A percentile compares a stretch with the other conserved stretches of the same genome.
These are phyloP conservation scores for Eudasyphora cyanicolor DNA, from an alignment of 2,888 invertebrate species.

Conservation along the genomic window DNA sequence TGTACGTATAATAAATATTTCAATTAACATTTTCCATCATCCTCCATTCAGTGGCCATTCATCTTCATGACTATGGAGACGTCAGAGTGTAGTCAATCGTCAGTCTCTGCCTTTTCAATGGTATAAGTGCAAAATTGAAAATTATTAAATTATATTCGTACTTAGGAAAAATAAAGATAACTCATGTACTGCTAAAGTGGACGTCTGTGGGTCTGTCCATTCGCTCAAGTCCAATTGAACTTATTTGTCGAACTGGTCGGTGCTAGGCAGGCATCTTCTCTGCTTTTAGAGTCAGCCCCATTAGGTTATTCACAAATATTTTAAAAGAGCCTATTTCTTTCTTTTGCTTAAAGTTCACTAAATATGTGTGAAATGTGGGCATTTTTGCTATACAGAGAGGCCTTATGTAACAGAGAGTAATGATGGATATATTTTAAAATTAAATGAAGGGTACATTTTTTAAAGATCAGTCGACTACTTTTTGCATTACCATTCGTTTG, in stretches of 20 bases:
- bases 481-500: no score
- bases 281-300: neutral
- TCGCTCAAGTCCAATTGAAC: conserved; percentile 14
- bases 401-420: no score
- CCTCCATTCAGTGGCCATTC: neutral
- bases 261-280: neutral
- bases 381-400: no score
- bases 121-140: conserved; percentile 22
- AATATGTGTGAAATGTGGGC: neutral
- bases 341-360: no score
- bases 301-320: neutral
- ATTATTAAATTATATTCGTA: conserved; percentile 32
- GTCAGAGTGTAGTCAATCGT: neutral
- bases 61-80: neutral
- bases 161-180: neutral
- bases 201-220: no score
- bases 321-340: no score
- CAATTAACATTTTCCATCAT: conserved; percentile 56
- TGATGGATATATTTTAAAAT: no score
- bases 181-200: conserved; percentile 5
- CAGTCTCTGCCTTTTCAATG: neutral
- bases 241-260: neutral
- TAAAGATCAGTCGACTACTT: no score
- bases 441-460: no score
- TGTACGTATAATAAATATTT: conserved; percentile 49